A percentile compares a stretch with the other conserved stretches of the same genome.
These are phyloP conservation scores for Battus philenor DNA, from an alignment of 1,140 invertebrate genomes.

Conservation along the genomic window DNA sequence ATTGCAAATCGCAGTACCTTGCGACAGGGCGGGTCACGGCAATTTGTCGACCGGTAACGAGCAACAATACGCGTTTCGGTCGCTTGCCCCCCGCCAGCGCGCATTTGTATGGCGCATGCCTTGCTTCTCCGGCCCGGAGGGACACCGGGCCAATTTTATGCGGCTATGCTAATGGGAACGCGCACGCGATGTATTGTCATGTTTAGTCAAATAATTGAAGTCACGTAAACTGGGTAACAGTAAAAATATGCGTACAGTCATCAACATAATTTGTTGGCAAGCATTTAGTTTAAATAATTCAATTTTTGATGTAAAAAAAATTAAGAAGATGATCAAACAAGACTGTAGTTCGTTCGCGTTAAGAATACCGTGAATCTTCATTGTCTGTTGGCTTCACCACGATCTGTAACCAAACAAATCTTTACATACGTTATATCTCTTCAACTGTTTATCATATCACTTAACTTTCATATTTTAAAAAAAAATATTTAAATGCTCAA, in stretches of 20 bases:
- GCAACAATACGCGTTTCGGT: conserved; percentile 57
- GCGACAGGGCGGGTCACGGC: conserved; percentile 23
- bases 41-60: conserved; percentile 59
- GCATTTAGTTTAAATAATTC: not conserved
- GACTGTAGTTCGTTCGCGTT: not conserved
- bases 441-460: too few relatives aligned
- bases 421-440: too few relatives aligned
- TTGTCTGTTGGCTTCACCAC: too few relatives aligned
- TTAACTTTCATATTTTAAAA: too few relatives aligned
- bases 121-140: not conserved
- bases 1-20: conserved; percentile 10
- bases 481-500: too few relatives aligned
- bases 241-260: not conserved
- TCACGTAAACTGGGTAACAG: not conserved
- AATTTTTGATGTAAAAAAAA: not conserved
- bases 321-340: not conserved
- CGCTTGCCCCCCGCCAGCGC: conserved; percentile 49
- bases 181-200: not conserved
- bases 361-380: not conserved
- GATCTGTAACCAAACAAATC: too few relatives aligned
- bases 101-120: conserved; percentile 46
- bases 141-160: not conserved
- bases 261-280: not conserved
- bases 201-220: not conserved
- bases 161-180: conserved; percentile 3